A percentile compares a stretch with the other conserved stretches of the same genome.
phyloP scores from a whole-genome alignment of 2,888 invertebrate species.

The Agrotis segetum region DNA sequence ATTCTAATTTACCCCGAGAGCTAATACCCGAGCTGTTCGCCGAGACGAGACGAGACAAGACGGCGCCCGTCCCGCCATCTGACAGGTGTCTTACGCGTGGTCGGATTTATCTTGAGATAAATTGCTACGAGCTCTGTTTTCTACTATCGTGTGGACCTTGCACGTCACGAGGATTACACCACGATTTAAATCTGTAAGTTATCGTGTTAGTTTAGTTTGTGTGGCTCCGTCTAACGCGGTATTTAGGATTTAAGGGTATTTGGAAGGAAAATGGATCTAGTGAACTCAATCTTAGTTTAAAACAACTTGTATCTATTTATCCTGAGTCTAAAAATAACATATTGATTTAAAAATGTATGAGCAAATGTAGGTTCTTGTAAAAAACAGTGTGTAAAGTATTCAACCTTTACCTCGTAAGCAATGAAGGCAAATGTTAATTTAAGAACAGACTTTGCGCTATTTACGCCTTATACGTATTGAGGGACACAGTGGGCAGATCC shows the following conservation, averaged over 20 bases:
- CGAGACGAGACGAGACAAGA: conserved; percentile 80
- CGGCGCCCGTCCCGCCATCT: conserved; percentile 80
- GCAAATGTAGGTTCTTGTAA: neutral
- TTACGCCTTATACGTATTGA: conserved; percentile 66
- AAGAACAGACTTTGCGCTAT: conserved; percentile 64
- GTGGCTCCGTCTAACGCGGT: conserved; percentile 41
- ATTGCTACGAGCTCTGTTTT: conserved; percentile 74
- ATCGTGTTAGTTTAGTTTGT: conserved; percentile 61
- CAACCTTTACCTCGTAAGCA: conserved; percentile 18
- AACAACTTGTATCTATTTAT: neutral
- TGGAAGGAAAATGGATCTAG: conserved; percentile 8
- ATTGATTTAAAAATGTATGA: neutral
- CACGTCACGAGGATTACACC: conserved; percentile 66
- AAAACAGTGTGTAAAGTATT: neutral
- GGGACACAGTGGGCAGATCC: conserved; percentile 66
- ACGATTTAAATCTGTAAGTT: conserved; percentile 63
- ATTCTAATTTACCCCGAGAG: conserved; percentile 83
- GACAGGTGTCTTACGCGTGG: conserved; percentile 87
- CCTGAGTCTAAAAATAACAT: neutral
- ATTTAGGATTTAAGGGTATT: conserved; percentile 34
- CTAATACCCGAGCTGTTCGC: conserved; percentile 78
- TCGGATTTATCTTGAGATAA: conserved; percentile 85
- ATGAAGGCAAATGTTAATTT: conserved; percentile 65
- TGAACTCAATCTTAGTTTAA: neutral
- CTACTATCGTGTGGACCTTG: conserved; percentile 67